These are phyloP conservation scores for Neomicropteryx cornuta DNA, from an alignment of 1,140 invertebrate species.

Conservation along the genomic window DNA sequence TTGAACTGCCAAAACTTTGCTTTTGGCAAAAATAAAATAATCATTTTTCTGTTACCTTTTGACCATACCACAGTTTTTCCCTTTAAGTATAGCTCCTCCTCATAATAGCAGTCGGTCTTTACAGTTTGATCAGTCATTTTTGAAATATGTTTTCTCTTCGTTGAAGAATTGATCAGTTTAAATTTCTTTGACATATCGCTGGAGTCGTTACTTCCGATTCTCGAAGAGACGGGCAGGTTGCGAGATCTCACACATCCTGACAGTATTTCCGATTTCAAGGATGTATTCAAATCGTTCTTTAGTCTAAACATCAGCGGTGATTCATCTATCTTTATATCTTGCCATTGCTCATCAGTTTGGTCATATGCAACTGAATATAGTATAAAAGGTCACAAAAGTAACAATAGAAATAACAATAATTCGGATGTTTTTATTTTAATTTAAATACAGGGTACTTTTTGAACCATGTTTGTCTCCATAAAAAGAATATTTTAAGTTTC, in stretches of 20 bases:
- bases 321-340: slow-evolving; percentile 23
- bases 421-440: not conserved
- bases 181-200: slow-evolving; percentile 32
- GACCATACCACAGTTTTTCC: slow-evolving; percentile 76
- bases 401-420: not conserved
- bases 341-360: slow-evolving; percentile 13
- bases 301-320: slow-evolving; percentile 27
- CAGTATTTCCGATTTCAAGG: slow-evolving; percentile 30
- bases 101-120: slow-evolving; percentile 39
- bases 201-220: slow-evolving; percentile 30
- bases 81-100: slow-evolving; percentile 85
- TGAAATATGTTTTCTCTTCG: slow-evolving; percentile 13
- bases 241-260: slow-evolving; percentile 15
- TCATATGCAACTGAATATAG: slow-evolving; percentile 20
- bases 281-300: slow-evolving; percentile 35
- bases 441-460: not conserved
- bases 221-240: slow-evolving; percentile 19
- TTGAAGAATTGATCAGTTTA: slow-evolving; percentile 19
- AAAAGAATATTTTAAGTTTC: not conserved
- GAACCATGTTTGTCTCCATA: not conserved
- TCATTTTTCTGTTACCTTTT: slow-evolving; percentile 41
- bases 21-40: too few relatives aligned
- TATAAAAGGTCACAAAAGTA: not conserved
- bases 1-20: too few relatives aligned
- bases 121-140: slow-evolving; percentile 17